phyloP scores from a whole-genome alignment of 1,140 invertebrate genomes.

The Nasonia giraulti region DNA sequence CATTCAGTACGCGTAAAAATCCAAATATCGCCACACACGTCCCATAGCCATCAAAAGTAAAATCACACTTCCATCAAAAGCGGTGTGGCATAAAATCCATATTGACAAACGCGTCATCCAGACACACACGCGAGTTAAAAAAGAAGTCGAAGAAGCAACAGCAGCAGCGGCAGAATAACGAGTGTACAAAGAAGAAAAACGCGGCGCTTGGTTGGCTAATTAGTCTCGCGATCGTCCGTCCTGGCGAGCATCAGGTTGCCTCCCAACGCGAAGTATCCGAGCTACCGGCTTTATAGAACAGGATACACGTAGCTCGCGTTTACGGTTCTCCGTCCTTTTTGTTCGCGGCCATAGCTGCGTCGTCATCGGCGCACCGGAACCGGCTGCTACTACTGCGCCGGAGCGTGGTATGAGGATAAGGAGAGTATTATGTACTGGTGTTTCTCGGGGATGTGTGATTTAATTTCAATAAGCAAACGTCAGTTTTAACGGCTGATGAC shows the following conservation, averaged over 20 bases:
- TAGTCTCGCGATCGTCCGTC: conserved; percentile 48
- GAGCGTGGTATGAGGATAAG: background rate
- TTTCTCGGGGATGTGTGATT: too few species aligned
- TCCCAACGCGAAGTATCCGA: background rate
- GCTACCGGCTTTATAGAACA: conserved; percentile 57
- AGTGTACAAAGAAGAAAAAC: conserved; percentile 22
- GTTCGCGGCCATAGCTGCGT: background rate
- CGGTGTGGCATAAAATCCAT: too few species aligned
- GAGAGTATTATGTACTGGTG: too few species aligned
- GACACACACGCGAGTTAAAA: background rate
- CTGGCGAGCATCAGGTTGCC: conserved; percentile 33
- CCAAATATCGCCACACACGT: too few species aligned
- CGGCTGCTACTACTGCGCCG: background rate
- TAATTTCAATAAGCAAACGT: too few species aligned
- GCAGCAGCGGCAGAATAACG: background rate
- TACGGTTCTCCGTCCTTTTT: conserved; percentile 48
- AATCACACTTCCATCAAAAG: background rate
- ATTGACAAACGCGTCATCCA: too few species aligned
- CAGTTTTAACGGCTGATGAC: too few species aligned
- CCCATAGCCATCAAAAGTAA: background rate
- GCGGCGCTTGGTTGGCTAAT: conserved; percentile 32
- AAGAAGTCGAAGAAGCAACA: background rate
- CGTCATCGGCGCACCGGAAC: background rate
- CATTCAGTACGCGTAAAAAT: too few species aligned
- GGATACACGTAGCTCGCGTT: conserved; percentile 52